A percentile compares a stretch with the other conserved stretches of the same genome.
These are phyloP conservation scores for Dryobates pubescens DNA, from an alignment of 2,797 vertebrate genomes.

Conservation along the genomic window DNA sequence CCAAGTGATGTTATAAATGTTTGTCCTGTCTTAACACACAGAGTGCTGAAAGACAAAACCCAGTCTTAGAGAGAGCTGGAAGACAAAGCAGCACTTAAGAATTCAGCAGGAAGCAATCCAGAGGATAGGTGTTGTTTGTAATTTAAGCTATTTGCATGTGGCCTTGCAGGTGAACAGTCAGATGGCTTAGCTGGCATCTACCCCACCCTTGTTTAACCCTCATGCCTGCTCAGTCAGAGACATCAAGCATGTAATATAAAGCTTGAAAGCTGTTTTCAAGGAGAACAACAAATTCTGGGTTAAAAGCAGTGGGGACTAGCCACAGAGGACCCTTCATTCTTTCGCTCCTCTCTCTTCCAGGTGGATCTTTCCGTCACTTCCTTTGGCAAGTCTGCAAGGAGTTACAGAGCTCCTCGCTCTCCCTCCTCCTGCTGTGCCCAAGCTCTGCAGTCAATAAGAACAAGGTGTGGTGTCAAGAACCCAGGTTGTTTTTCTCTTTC, in stretches of 20 bases:
- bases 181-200: background rate
- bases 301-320: background rate
- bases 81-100: background rate
- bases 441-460: constrained; percentile 96
- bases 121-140: background rate
- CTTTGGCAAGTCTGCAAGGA: constrained; percentile 99
- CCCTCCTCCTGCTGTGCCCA: constrained; percentile 92
- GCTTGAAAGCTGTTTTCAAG: background rate
- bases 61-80: background rate
- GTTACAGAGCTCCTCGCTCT: constrained; percentile 93
- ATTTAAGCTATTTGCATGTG: background rate
- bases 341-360: constrained; percentile 71
- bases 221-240: fast-evolving
- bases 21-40: background rate
- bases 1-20: background rate
- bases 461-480: constrained; percentile 82
- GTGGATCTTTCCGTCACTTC: constrained; percentile 98
- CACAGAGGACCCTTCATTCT: background rate
- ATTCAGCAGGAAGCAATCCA: background rate
- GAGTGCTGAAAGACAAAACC: background rate
- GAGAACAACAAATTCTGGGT: background rate
- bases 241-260: background rate
- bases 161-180: background rate
- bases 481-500: background rate
- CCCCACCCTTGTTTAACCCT: background rate